phyloP scores from a whole-genome alignment of 30 jellyfish, hydroid and myxozoan genomes.

The Cassiopea xamachana region DNA sequence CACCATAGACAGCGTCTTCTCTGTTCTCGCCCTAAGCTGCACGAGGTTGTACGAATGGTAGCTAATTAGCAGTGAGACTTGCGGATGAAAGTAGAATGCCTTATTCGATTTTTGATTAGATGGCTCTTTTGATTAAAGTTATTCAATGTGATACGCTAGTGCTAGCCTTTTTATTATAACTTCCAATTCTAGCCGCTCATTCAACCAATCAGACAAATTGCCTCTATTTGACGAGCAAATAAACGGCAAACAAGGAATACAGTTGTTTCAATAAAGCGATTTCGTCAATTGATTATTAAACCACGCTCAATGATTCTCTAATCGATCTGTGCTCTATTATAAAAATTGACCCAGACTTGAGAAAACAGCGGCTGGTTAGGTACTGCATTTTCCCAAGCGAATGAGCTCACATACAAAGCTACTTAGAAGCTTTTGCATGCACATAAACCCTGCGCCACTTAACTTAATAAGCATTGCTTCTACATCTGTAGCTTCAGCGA shows the following conservation, averaged over 20 bases:
- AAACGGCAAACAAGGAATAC: slow-evolving; percentile 18
- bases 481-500: too few relatives aligned
- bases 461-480: background rate
- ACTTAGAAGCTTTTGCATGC: background rate
- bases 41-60: background rate
- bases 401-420: background rate
- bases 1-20: background rate
- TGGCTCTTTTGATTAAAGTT: background rate
- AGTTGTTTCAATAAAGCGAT: slow-evolving; percentile 62
- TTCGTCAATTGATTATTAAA: slow-evolving; percentile 26
- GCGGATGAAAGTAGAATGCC: background rate
- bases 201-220: background rate
- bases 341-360: slow-evolving; percentile 70
- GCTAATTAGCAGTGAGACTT: background rate
- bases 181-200: background rate
- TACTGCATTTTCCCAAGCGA: slow-evolving; percentile 71
- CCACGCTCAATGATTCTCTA: slow-evolving; percentile 34
- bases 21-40: background rate
- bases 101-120: background rate
- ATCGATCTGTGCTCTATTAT: slow-evolving; percentile 46
- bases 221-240: background rate
- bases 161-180: background rate
- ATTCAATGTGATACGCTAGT: background rate
- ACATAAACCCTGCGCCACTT: background rate
- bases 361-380: slow-evolving; percentile 77